Percentiles rank a stretch among this genome's conserved stretches.
Evolutionary conservation across 2,113 vertebrate species (phyloP).

Genomic region (Protobothrops mucrosquamatus): DNA sequence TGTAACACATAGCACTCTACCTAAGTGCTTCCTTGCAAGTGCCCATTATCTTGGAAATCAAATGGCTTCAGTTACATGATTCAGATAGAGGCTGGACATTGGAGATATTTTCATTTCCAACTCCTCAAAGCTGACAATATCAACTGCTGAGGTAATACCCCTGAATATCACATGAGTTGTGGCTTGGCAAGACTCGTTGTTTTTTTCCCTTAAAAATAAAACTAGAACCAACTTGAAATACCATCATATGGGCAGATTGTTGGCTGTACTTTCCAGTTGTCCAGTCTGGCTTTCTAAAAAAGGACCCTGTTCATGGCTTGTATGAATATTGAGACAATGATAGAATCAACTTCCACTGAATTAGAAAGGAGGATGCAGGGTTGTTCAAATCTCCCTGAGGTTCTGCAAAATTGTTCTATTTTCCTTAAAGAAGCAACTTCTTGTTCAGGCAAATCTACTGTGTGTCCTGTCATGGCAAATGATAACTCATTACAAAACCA

Average conservation of each 20-base stretch:
- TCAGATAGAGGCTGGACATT: background rate
- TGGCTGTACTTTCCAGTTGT: background rate
- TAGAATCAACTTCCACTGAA: background rate
- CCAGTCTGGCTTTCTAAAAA: background rate
- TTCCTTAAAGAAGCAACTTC: background rate
- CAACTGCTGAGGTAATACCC: background rate
- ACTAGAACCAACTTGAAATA: background rate
- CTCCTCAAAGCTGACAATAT: background rate
- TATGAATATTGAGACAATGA: background rate
- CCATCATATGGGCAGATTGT: background rate
- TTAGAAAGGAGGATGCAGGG: background rate
- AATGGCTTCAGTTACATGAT: background rate
- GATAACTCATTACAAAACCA: conserved; percentile 21
- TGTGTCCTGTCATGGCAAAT: conserved; percentile 49
- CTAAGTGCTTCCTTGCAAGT: background rate
- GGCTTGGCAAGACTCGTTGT: background rate
- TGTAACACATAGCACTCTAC: background rate
- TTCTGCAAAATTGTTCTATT: background rate
- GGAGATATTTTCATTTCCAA: background rate
- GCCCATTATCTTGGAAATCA: background rate
- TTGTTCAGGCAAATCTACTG: background rate
- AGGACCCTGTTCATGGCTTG: background rate
- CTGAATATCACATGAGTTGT: background rate
- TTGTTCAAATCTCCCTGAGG: background rate
- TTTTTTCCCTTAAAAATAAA: background rate